A percentile compares a stretch with the other conserved stretches of the same genome.
phyloP scores from a whole-genome alignment of 2,888 invertebrate genomes.

The Dolichopus griseipennis region DNA sequence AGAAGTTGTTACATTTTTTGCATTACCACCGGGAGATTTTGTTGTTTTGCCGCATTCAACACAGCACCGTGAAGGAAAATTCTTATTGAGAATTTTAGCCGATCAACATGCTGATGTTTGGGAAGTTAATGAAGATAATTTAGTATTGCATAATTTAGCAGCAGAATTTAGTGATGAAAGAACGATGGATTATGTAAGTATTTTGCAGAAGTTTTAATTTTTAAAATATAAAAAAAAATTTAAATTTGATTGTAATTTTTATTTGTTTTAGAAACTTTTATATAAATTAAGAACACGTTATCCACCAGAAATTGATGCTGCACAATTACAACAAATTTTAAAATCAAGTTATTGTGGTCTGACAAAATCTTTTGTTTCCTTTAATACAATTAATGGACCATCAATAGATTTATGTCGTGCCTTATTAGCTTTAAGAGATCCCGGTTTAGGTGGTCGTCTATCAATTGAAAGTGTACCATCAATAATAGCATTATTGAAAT shows the following conservation, averaged over 20 bases:
- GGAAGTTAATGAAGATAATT: slow-evolving; percentile 70
- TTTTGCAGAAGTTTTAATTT: background rate
- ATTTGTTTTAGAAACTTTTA: slow-evolving; percentile 21
- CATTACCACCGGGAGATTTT: slow-evolving; percentile 64
- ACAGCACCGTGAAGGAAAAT: slow-evolving; percentile 58
- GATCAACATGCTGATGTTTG: slow-evolving; percentile 66
- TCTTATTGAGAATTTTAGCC: slow-evolving; percentile 60
- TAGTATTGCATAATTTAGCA: slow-evolving; percentile 56
- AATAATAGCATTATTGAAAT: slow-evolving; percentile 55
- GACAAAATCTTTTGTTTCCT: slow-evolving; percentile 35
- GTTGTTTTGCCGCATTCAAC: slow-evolving; percentile 65
- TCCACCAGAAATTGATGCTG: slow-evolving; percentile 54
- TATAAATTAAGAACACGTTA: slow-evolving; percentile 40
- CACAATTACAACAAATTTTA: slow-evolving; percentile 51
- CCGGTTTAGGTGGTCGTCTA: slow-evolving; percentile 55
- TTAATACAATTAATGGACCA: slow-evolving; percentile 35
- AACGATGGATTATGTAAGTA: slow-evolving; percentile 47
- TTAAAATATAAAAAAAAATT: background rate
- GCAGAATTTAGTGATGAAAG: slow-evolving; percentile 52
- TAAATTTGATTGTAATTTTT: slow-evolving; percentile 4
- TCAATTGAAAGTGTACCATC: slow-evolving; percentile 52
- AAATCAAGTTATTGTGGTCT: slow-evolving; percentile 49
- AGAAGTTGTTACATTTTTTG: slow-evolving; percentile 65
- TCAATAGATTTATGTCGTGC: slow-evolving; percentile 58
- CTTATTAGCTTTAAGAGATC: slow-evolving; percentile 59